These are phyloP conservation scores for Schizopygopsis malacanthus DNA, from an alignment of 2,797 vertebrate genomes.

Conservation along the genomic window DNA sequence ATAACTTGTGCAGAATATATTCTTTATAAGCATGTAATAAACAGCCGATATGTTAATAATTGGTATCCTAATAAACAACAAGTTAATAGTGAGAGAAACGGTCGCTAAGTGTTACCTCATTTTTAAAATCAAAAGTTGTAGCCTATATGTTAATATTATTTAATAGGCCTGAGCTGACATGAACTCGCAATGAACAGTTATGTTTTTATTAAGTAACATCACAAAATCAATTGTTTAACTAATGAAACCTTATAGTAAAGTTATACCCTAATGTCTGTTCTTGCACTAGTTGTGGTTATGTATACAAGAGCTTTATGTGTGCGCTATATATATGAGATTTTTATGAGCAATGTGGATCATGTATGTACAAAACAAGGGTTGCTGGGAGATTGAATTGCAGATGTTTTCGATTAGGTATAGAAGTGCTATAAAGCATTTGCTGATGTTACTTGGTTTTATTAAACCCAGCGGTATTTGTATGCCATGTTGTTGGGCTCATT, in stretches of 20 bases:
- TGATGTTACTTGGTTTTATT: conserved; percentile 24
- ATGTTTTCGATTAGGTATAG: conserved; percentile 23
- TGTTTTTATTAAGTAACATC: neutral
- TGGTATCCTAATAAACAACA: neutral
- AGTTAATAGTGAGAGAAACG: neutral
- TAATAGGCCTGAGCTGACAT: neutral
- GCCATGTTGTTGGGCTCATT: neutral
- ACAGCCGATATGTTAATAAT: neutral
- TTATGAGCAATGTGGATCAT: conserved; percentile 1
- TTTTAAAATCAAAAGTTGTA: neutral
- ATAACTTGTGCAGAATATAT: neutral
- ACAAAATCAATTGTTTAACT: neutral
- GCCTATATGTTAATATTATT: neutral
- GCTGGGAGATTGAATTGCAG: conserved; percentile 27
- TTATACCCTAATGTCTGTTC: conserved; percentile 1
- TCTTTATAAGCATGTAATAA: neutral
- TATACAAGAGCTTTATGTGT: neutral
- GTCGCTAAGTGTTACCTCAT: neutral
- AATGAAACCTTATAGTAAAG: neutral
- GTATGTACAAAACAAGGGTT: conserved; percentile 35
- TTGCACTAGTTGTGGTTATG: neutral
- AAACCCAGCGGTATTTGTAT: conserved; percentile 17
- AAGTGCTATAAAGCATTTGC: conserved; percentile 20
- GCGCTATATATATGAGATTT: neutral
- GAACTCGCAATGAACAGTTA: neutral